Percentiles rank a stretch among this genome's conserved stretches.
Conservation (phyloP, 2,888 invertebrate genomes). For the Lithophane socia region DNA sequence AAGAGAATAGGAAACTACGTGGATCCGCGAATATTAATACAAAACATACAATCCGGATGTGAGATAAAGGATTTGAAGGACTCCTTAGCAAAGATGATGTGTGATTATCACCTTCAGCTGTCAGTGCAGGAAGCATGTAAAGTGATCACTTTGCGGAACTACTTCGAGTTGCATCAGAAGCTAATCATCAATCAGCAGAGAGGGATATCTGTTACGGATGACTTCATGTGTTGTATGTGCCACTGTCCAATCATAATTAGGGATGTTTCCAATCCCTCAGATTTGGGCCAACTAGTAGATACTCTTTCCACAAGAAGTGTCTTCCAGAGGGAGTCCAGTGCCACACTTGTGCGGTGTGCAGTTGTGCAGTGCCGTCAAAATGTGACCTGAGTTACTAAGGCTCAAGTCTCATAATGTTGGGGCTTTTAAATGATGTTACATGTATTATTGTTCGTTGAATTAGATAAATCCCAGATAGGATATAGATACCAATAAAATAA, state of each 20-base stretch:
- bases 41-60: slow-evolving; percentile 95
- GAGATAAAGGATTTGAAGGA: slow-evolving; percentile 97
- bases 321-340: slow-evolving; percentile 89
- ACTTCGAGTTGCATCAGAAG: slow-evolving; percentile 96
- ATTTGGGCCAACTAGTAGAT: slow-evolving; percentile 95
- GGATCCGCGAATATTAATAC: slow-evolving; percentile 96
- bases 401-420: background rate
- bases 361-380: slow-evolving; percentile 86
- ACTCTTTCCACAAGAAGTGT: slow-evolving; percentile 97
- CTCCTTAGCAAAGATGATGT: slow-evolving; percentile 89
- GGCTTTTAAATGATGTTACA: background rate
- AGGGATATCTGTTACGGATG: slow-evolving; percentile 94
- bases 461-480: background rate
- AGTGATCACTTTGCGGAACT: slow-evolving; percentile 97
- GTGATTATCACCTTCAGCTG: slow-evolving; percentile 1
- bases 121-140: slow-evolving; percentile 97
- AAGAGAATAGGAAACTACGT: slow-evolving; percentile 94
- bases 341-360: slow-evolving; percentile 83
- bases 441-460: background rate
- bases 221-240: slow-evolving; percentile 95
- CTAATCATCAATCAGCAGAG: slow-evolving; percentile 94
- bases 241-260: slow-evolving; percentile 93
- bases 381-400: slow-evolving; percentile 75
- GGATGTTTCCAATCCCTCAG: slow-evolving; percentile 93
- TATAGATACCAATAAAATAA: slow-evolving; percentile 34